Conservation (phyloP, 2,888 invertebrate species). For the Apodemia mormo region DNA sequence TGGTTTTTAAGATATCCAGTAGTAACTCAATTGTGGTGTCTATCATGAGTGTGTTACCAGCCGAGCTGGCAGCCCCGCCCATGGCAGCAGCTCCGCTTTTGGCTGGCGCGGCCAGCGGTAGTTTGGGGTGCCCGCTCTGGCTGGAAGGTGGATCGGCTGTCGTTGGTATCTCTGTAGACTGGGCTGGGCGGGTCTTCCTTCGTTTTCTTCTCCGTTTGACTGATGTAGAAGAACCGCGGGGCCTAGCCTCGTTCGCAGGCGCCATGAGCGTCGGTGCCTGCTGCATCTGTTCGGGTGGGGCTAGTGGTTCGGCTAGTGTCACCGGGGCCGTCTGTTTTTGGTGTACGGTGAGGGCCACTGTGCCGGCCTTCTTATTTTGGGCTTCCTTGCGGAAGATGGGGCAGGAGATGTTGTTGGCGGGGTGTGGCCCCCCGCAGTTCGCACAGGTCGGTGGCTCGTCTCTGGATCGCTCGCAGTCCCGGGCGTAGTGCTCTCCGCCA, state of each 20-base stretch:
- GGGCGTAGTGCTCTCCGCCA: slow-evolving; percentile 23
- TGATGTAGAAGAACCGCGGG: not conserved
- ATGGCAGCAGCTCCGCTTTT: too few species aligned
- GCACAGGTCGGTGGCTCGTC: not conserved
- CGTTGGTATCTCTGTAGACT: not conserved
- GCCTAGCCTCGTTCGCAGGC: not conserved
- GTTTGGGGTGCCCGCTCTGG: too few species aligned
- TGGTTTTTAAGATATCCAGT: not conserved
- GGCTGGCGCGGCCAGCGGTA: not conserved
- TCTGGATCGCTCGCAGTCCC: slow-evolving; percentile 27
- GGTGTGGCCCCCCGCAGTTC: not conserved
- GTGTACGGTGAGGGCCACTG: slow-evolving; percentile 23
- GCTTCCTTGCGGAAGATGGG: slow-evolving; percentile 4
- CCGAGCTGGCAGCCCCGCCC: not conserved
- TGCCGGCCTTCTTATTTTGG: slow-evolving; percentile 28
- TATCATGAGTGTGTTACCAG: too few species aligned
- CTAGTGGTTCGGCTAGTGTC: not conserved
- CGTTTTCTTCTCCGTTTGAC: fast-evolving
- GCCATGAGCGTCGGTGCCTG: not conserved
- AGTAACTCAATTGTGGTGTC: not conserved
- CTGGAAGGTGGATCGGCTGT: too few species aligned
- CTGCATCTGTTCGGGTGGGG: not conserved
- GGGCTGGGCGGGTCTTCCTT: not conserved
- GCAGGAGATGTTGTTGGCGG: slow-evolving; percentile 1
- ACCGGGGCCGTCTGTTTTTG: slow-evolving; percentile 13